A percentile compares a stretch with the other conserved stretches of the same genome.
phyloP scores from a whole-genome alignment of 30 jellyfish, hydroid and myxozoan genomes.

The Nemopilema nomurai region DNA sequence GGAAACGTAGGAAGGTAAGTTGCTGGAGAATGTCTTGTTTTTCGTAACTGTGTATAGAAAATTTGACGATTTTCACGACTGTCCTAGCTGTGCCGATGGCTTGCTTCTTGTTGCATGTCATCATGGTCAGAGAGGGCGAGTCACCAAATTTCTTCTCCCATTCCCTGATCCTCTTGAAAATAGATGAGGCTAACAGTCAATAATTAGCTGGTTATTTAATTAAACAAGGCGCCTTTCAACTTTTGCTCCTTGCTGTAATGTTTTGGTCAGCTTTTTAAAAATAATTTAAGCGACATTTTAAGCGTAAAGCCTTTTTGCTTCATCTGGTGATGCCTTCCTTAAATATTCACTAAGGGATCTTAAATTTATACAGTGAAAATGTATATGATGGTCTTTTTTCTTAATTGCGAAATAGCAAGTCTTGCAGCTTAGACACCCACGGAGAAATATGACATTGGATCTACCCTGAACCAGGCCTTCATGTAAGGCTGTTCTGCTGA shows the following conservation, averaged over 20 bases:
- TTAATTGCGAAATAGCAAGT: too few species aligned
- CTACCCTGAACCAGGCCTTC: neutral
- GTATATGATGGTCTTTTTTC: too few species aligned
- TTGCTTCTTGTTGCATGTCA: neutral
- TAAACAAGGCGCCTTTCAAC: too few species aligned
- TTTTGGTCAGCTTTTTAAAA: neutral
- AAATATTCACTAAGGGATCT: too few species aligned
- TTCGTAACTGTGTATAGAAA: neutral
- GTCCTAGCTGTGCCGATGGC: neutral
- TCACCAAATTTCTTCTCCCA: neutral
- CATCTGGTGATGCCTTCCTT: too few species aligned
- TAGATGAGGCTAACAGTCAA: neutral
- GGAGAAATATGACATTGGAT: slow-evolving; percentile 33
- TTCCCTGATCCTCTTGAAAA: neutral
- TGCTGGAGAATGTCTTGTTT: neutral
- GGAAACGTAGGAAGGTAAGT: neutral
- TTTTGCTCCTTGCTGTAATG: too few species aligned
- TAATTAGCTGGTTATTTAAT: neutral
- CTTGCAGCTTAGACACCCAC: neutral
- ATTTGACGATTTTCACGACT: neutral
- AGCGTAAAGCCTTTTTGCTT: too few species aligned
- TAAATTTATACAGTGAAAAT: too few species aligned
- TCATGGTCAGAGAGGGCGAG: neutral
- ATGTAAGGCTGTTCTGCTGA: slow-evolving; percentile 10
- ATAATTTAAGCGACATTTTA: neutral